Conservation (phyloP, 2,113 vertebrate species). For the Pica pica region DNA sequence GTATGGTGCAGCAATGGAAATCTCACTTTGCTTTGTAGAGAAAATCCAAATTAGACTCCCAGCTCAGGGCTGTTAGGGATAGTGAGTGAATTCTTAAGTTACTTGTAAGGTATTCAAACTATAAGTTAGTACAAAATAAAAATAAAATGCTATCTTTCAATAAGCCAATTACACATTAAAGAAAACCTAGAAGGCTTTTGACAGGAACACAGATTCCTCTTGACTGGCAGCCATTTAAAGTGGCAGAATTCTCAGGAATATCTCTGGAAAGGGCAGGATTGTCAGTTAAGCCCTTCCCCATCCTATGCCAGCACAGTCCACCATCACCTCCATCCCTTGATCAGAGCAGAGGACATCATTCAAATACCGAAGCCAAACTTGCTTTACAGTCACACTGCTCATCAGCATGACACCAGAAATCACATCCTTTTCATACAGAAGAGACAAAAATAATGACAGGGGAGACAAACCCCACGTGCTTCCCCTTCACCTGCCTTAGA, state of each 20-base stretch:
- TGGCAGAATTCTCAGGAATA: background rate
- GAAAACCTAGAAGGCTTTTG: background rate
- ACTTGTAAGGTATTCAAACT: background rate
- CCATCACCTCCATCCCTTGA: background rate
- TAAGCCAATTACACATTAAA: background rate
- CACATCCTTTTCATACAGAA: background rate
- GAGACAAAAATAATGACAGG: background rate
- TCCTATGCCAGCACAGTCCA: background rate
- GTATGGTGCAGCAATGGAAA: background rate
- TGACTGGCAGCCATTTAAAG: background rate
- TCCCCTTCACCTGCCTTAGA: background rate
- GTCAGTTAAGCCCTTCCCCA: background rate
- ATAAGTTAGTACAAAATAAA: background rate
- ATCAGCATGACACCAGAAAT: background rate
- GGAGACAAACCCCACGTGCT: background rate
- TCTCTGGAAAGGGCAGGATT: background rate
- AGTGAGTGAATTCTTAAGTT: background rate
- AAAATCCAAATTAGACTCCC: background rate
- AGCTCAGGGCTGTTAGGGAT: background rate
- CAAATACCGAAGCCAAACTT: background rate
- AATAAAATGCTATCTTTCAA: background rate
- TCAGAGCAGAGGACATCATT: background rate
- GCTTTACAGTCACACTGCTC: background rate
- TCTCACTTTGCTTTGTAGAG: background rate
- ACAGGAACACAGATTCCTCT: background rate